Base-by-base conservation (phyloP, 2,888 invertebrate species). In the Pandemis heparana region DNA sequence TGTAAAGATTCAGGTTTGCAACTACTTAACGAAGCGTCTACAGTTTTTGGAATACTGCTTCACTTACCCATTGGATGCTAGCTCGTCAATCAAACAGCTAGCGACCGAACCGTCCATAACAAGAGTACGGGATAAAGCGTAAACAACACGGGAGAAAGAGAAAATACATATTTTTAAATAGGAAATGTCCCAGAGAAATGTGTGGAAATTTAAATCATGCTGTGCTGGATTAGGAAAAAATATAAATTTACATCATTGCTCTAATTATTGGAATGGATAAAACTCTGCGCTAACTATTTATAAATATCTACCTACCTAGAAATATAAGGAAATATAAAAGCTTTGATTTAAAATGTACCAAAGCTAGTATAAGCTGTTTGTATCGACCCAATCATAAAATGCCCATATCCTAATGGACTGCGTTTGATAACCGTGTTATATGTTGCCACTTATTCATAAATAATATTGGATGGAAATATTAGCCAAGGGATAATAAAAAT, bases 81-180 rank as follows among this genome's bases (percentile, higher is more conserved):
- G 95, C 95, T 97, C 97, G 95, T 97, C 97, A 95, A 97, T 96
- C 95, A 97, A 96, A 97, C 97, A 97, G 97, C 97, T 97, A 92
- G 85, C 87, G 83, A 88, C 82, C 79, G 78, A 82, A 81, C 82
- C 83, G 82, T 92, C 92, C 93, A 84, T 83, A 84, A 90, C 81
- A 89, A 90, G 84, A 86, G 89, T 87, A 90, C 85, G 87, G 90
- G 92, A 86, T 89, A 85, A 93, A 92, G 92, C 92, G 88, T 87
- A 83, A 91, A 89, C 79, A 90, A 90, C 85, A 89, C 86, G 92
- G 91, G 90, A 91, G 91, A 92, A 91, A 93, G 87, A 92, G 87
- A 92, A 90, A 91, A 90, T 87, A 87, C 87, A 87, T 85, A 87
- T 81, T 83, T 82, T 89, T 85, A 85, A 90, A 92, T 82, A 89